A percentile compares a stretch with the other conserved stretches of the same genome.
Conservation (phyloP, 2,797 vertebrate species). For the Sciurus carolinensis region DNA sequence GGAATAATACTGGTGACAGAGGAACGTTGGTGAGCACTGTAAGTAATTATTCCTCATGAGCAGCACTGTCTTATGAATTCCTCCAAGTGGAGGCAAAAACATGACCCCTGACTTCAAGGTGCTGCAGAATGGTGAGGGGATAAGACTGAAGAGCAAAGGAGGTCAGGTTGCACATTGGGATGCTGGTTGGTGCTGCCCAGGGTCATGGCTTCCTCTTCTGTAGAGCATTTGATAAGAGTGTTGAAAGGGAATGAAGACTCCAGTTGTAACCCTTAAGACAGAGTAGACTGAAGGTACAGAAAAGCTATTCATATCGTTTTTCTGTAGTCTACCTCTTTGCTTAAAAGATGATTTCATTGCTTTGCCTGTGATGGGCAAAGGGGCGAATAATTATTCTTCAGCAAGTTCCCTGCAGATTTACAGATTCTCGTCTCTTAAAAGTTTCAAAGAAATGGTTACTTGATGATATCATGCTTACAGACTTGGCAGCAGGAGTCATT, state of each 20-base stretch:
- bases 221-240: background rate
- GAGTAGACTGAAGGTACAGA: background rate
- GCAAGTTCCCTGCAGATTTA: background rate
- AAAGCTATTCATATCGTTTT: background rate
- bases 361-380: background rate
- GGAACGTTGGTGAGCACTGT: background rate
- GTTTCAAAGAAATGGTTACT: slow-evolving; percentile 1
- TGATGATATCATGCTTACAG: background rate
- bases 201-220: background rate
- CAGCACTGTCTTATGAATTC: slow-evolving; percentile 22
- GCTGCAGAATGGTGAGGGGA: background rate
- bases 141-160: background rate
- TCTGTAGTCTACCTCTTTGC: background rate
- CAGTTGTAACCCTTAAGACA: background rate
- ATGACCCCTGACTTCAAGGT: background rate
- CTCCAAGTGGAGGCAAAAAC: background rate
- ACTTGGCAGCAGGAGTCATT: background rate
- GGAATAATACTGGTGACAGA: slow-evolving; percentile 78
- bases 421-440: background rate
- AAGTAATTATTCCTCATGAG: background rate
- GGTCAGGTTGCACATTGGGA: background rate
- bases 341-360: background rate
- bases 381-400: background rate
- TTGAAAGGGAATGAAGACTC: background rate
- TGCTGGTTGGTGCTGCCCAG: background rate